These are phyloP conservation scores for Martes martes DNA, from an alignment of 2,113 vertebrate species.

Conservation along the genomic window DNA sequence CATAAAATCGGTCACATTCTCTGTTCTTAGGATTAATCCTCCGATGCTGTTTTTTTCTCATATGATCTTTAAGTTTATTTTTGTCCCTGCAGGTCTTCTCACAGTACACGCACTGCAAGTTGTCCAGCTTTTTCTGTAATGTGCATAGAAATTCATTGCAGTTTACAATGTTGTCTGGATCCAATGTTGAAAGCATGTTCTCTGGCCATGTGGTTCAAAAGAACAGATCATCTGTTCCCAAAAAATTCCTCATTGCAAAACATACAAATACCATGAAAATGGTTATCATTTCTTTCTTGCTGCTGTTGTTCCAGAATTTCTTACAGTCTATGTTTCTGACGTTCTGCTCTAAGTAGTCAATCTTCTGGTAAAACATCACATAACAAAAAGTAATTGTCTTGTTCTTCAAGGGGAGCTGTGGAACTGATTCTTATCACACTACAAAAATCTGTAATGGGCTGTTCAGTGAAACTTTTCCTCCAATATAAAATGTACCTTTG, in stretches of 20 bases:
- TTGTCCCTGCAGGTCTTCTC: constrained; percentile 96
- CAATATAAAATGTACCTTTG: constrained; percentile 90
- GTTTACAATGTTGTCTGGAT: constrained; percentile 97
- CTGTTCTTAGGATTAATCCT: constrained; percentile 92
- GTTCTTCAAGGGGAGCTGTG: constrained; percentile 82
- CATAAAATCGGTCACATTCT: constrained; percentile 94
- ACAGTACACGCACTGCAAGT: constrained; percentile 96
- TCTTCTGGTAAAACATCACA: constrained; percentile 96
- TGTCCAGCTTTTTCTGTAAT: constrained; percentile 92
- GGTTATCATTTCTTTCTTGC: constrained; percentile 87
- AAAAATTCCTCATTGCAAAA: constrained; percentile 94
- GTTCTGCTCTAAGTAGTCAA: constrained; percentile 90
- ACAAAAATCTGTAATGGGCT: constrained; percentile 93
- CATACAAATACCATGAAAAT: constrained; percentile 90
- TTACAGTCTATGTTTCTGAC: constrained; percentile 92
- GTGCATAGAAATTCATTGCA: constrained; percentile 90
- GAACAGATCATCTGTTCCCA: constrained; percentile 92
- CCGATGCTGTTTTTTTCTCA: constrained; percentile 97
- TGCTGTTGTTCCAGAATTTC: constrained; percentile 95
- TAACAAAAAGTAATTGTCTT: constrained; percentile 88
- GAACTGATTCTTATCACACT: constrained; percentile 97
- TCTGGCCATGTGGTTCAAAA: constrained; percentile 97
- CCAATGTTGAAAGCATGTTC: constrained; percentile 97
- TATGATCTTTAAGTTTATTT: constrained; percentile 95
- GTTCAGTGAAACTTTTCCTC: constrained; percentile 92